Evolutionary conservation across 2,113 vertebrate species (phyloP).

Genomic region (Entosphenus tridentatus): DNA sequence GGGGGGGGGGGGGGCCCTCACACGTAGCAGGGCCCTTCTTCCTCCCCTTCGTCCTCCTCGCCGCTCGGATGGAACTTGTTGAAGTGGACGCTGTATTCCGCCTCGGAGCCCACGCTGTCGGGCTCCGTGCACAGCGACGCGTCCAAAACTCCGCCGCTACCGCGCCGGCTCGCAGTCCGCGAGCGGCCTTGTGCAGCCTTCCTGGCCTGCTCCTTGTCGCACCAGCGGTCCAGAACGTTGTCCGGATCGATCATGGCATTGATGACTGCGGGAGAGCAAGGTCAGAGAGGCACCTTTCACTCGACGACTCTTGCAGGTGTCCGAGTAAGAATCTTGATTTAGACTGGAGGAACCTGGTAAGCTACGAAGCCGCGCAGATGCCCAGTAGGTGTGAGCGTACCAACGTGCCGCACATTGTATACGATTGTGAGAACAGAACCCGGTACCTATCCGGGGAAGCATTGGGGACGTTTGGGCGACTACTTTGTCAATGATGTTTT

Average conservation of each 20-base stretch:
- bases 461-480: no score
- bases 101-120: background rate
- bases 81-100: background rate
- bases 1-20: background rate
- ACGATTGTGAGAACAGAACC: no score
- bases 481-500: no score
- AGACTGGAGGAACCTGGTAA: no score
- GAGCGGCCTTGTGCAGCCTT: background rate
- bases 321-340: no score
- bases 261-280: background rate
- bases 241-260: slow-evolving; percentile 6
- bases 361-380: no score
- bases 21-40: slow-evolving; percentile 2
- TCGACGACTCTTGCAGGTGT: no score
- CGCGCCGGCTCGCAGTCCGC: background rate
- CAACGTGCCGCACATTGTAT: no score
- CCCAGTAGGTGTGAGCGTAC: no score
- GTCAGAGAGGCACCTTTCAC: no score
- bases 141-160: background rate
- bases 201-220: background rate
- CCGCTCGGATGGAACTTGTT: slow-evolving; percentile 1
- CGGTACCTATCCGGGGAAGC: no score
- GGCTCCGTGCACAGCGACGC: background rate
- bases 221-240: background rate
- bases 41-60: background rate